Evolutionary conservation across 2,888 invertebrate species (phyloP), one percentile per base, ranked within the genome.

Genomic region (Rhingia rostrata): DNA sequence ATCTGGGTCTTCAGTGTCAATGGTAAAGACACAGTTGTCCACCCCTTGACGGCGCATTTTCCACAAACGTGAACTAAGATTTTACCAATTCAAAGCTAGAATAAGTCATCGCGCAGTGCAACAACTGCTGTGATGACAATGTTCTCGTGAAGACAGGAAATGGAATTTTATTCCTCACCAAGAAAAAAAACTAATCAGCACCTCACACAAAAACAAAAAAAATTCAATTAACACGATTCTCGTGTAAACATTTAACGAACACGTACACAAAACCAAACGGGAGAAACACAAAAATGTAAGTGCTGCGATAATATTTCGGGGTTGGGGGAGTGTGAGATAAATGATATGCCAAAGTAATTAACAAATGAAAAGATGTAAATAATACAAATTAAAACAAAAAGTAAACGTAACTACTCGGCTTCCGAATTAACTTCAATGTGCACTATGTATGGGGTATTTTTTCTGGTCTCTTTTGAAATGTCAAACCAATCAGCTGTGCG

Each of bases 1-100:
- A 79, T 88, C 87, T 7, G 85, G 81, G 43, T 87, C 87, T 12
- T 86, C 85, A 5, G 54, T 79, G 45, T 87, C 87, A 66, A 85
- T 75, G n/a, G 80, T 82, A 72, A 87, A 87, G n/a, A 86, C 82
- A 7, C 78, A 82, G 49, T 87, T 87, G 35, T 82, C 81, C 33
- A 75, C 60, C 32, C 87, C 86, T 73, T 83, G 70, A 6, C 69
- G 83, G 30, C 47, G 74, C 86, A 86, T 86, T 74, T 80, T 73
- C 4, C 54, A 6, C 49, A 14, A 14, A n/a, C 30, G 51, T 4
- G 10, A 30, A 35, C 78, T 69, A 54, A 30, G 22, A 61, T 72
- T 7, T 37, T 10, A 39, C 35, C 6, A 51, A 43, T n/a, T 14
- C 14, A 49, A 45, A 37, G 39, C 33, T 32, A 5, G 45, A 14